Base-by-base conservation (phyloP, 1,140 invertebrate genomes). In the Cherax destructor region DNA sequence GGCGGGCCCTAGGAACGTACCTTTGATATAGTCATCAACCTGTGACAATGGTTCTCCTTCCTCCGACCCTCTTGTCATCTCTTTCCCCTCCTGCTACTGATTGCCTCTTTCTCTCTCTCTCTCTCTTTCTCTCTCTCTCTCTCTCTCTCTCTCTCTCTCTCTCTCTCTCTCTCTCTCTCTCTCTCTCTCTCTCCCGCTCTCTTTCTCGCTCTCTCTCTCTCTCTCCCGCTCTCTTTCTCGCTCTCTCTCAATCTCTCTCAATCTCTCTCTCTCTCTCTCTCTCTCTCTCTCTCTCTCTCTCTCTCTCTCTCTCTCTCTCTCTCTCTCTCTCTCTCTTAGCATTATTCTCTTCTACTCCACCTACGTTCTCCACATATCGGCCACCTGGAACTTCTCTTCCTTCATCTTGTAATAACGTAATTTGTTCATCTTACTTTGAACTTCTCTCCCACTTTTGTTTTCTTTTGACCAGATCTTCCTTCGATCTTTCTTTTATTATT, bases 281-380 rank as follows among this genome's bases (percentile, higher is more conserved):
- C 41, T 47, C 21, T 21, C 77, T 79, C 77, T 21, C 21, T 21
- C 41, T 79, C 77, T 21, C 21, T 79, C 24, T 79, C 77, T 47
- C 41, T 47, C 77, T 79, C 77, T 79, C 41, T 47, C 24, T 79
- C 41, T 79, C 77, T 47, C 41, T 47, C 24, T 79, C 77, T 79
- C 78, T 52, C 49, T 52, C 78, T 80, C 49, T 50, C 49, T 80
- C 79, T 56, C 49, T 80, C 79, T 1, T 56, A 9, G 52, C 11
- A 13, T 56, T 56, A 1, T 13, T 56, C 4, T 56, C 13, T 56
- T 56, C 13, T 9, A 56, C 52, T 13, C 13, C 52, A 56, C 0
- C 30, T 41, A 41, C 30, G 30, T 41, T 41, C 30, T 41, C 30
- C 30, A 0, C 30, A 41, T 41, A 41, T 41, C 30, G 0, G 30